phyloP scores from a whole-genome alignment of 2,888 invertebrate species.

The Tipula helvola region DNA sequence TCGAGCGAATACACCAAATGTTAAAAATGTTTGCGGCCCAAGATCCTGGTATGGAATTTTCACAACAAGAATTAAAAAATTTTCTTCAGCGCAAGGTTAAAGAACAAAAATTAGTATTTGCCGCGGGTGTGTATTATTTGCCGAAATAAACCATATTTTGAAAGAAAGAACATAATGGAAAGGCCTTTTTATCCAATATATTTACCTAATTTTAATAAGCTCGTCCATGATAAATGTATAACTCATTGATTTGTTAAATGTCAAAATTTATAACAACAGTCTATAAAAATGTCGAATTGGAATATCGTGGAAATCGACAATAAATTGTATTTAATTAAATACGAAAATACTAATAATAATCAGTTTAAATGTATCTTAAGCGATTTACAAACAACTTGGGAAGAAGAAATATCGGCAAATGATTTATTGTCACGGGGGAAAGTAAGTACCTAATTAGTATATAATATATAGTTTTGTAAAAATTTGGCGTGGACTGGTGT shows the following conservation, averaged over 20 bases:
- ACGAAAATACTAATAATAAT: neutral
- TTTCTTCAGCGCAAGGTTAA: conserved; percentile 89
- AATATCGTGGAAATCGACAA: neutral
- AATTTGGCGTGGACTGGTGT: too few relatives aligned
- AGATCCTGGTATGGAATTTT: conserved; percentile 81
- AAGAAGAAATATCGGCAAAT: conserved; percentile 15
- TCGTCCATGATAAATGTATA: too few relatives aligned
- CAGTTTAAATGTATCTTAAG: conserved; percentile 18
- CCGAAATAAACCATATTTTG: conserved; percentile 45
- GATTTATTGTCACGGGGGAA: conserved; percentile 9
- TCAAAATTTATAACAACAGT: neutral
- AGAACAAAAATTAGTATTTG: conserved; percentile 73
- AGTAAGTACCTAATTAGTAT: neutral
- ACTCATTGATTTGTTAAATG: too few relatives aligned
- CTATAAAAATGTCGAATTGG: neutral
- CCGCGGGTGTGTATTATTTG: conserved; percentile 77
- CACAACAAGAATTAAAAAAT: conserved; percentile 71
- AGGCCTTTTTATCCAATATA: neutral
- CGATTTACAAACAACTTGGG: conserved; percentile 17
- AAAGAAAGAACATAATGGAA: neutral
- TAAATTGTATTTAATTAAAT: conserved; percentile 6
- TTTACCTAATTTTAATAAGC: neutral
- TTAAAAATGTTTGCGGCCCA: conserved; percentile 92
- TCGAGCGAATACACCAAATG: conserved; percentile 93
- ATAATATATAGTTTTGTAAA: neutral